Evolutionary conservation across 2,797 vertebrate species (phyloP).

Genomic region (Anguilla megastoma): DNA sequence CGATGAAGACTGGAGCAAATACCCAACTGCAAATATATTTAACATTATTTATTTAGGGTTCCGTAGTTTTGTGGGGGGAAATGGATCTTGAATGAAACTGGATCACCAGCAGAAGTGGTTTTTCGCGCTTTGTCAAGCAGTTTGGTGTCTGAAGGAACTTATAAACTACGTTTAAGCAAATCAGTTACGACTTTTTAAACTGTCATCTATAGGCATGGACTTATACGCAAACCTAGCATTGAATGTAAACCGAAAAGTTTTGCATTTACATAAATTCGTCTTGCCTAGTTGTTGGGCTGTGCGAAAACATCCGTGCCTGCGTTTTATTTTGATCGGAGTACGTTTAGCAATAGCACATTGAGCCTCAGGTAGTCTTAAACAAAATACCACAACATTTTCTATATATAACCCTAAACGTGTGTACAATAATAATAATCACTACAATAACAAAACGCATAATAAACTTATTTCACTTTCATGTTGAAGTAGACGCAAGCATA

Average conservation of each 20-base stretch:
- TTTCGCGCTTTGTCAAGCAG: not conserved
- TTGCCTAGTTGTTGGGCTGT: not conserved
- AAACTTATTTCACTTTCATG: not conserved
- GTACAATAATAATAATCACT: not conserved
- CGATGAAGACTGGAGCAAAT: not conserved
- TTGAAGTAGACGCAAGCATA: not conserved
- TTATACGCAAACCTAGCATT: not conserved
- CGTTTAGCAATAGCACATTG: not conserved
- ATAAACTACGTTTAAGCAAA: not conserved
- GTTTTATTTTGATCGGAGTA: not conserved
- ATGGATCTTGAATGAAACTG: not conserved
- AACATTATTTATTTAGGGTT: not conserved
- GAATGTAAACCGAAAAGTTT: not conserved
- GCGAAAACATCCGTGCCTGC: not conserved
- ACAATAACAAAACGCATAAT: not conserved
- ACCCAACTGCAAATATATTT: not conserved
- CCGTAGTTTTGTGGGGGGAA: not conserved
- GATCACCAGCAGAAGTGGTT: not conserved
- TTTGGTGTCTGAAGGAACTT: not conserved
- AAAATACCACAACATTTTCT: not conserved
- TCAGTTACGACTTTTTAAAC: not conserved
- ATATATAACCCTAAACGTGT: not conserved
- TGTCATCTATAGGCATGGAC: not conserved
- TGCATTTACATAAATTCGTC: not conserved
- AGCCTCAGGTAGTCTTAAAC: not conserved